Evolutionary conservation across 2,113 vertebrate genomes (phyloP), one percentile per base, ranked within the genome.

Genomic region (Polyodon spathula): DNA sequence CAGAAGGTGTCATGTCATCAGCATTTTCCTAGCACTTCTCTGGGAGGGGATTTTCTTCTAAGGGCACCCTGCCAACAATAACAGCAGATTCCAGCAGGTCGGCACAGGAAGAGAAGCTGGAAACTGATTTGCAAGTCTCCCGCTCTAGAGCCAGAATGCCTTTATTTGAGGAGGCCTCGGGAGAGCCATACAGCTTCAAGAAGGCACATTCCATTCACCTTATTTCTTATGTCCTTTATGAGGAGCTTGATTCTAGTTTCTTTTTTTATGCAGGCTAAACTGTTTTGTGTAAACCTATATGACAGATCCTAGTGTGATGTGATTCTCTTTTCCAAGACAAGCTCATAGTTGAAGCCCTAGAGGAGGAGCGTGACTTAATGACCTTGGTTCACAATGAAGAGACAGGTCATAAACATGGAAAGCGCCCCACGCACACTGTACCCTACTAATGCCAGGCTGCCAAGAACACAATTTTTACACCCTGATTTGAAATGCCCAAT

Each of bases 51-150:
- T 71, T 79, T 88, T 86, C 85, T 89, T 89, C 81, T 76, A 75
- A 70, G 77, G 89, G 90, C 87, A 73, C 71, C 71, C 83, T 62
- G 92, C 92, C 92, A 93, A 92, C 81, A 92, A 90, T 82, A 93
- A 90, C 89, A 92, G 84, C 81, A 79, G 90, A 92, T 89, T 93
- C 91, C 90, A 90, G 90, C 88, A 91, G 90, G 91, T 93, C 90
- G 89, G 89, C 86, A 87, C 92, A 90, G 92, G 91, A 92, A 93
- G 86, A 86, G 87, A 48, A 79, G 83, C 81, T 86, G 87, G 84
- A 86, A 82, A 79, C 88, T 89, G 84, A 82, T 89, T 89, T 88
- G 88, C 85, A 87, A 85, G 76, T 79, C 78, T 81, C 80, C 81
- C 65, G 67, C 80, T 76, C 3, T 62, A 73, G 73, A 82, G 86